phyloP scores from a whole-genome alignment of 2,113 vertebrate genomes.

The Leptosomus discolor region DNA sequence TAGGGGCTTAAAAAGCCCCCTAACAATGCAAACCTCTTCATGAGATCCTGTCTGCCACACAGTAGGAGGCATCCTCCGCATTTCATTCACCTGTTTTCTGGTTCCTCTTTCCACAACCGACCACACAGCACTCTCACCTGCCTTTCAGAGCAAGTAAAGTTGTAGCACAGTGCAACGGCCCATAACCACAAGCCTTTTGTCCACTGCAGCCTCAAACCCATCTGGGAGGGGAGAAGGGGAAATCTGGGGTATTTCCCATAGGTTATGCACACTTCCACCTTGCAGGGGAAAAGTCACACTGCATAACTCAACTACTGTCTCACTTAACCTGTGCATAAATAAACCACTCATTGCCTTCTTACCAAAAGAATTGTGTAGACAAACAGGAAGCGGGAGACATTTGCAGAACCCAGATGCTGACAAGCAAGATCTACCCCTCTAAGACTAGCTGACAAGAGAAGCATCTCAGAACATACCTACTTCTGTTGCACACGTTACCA shows the following conservation, averaged over 20 bases:
- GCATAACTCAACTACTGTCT: not conserved
- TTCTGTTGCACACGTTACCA: conserved; percentile 87
- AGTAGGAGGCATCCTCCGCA: not conserved
- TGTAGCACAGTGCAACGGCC: not conserved
- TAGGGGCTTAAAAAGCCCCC: not conserved
- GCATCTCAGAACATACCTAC: conserved; percentile 74
- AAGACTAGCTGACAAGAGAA: not conserved
- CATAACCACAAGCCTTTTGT: not conserved
- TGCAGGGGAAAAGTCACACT: not conserved
- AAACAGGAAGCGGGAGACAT: not conserved
- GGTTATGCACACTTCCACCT: not conserved
- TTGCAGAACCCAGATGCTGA: not conserved
- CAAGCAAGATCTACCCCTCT: not conserved
- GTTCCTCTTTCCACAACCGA: not conserved
- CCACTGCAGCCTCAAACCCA: not conserved
- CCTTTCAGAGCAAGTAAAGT: not conserved
- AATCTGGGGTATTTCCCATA: not conserved
- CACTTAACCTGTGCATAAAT: not conserved
- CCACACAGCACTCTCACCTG: not conserved
- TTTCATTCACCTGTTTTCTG: not conserved
- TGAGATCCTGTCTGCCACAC: not conserved
- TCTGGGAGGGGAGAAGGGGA: not conserved
- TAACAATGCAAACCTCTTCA: not conserved
- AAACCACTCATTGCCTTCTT: not conserved
- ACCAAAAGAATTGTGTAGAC: not conserved